Evolutionary conservation across 92 coral and sea anemone species (phyloP), one percentile per base, ranked within the genome.

Genomic region (Chrysogorgia sp.): DNA sequence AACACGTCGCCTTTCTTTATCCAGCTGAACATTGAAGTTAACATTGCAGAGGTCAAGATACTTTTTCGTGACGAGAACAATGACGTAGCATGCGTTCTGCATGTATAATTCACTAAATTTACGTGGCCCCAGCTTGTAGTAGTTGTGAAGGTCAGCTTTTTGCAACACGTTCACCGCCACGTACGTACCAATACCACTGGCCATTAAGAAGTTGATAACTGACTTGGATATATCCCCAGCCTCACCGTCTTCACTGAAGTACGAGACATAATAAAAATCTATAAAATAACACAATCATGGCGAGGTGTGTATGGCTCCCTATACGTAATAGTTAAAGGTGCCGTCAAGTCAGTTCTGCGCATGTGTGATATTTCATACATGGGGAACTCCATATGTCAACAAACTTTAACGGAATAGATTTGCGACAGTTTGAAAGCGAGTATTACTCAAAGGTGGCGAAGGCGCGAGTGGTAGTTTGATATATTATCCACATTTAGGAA

Each of bases 1-100:
- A 17, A 52, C 59, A 17, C 59, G 59, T 52, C 59, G 59, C 59
- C 59, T 52, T 52, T 52, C 59, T 17, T 23, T 23, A 17, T 52
- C 59, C 4, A 52, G 59, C 21, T 52, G 8, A 6, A 20, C 59
- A 20, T 52, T 52, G 59, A 5, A 3, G 59, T 52, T 5, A 4
- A 52, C 59, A 20, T 17, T 23, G 26, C 59, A 52, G 4, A 52
- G 59, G 22, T 52, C 59, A 20, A 52, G 59, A 17, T 52, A 52
- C 26, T 23, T 52, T 17, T 52, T 52, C 4, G 59, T 52, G 7
- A 52, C 59, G 22, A 52, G 26, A 4, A 52, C 59, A 6, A 52
- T 52, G 59, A 52, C 26, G 59, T 23, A 20, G 6, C 9, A 4
- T 4, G 59, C 59, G 59, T 52, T 6, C 6, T 52, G 59, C 59